These are phyloP conservation scores for Tragelaphus oryx DNA, from an alignment of 2,797 vertebrate genomes.

Conservation along the genomic window DNA sequence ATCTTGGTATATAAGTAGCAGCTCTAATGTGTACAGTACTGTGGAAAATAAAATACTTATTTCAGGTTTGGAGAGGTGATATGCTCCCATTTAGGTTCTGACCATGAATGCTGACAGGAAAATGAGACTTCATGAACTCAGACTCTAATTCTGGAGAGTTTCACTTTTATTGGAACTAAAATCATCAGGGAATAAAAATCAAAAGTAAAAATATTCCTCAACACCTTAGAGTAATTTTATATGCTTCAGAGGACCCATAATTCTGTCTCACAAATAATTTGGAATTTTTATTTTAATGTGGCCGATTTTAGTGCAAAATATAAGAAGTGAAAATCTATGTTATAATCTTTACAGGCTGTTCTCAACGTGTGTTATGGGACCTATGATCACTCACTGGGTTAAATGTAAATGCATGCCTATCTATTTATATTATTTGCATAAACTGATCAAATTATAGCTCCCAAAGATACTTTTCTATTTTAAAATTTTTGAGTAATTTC, in stretches of 20 bases:
- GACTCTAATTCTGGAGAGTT: not conserved
- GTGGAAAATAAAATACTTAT: not conserved
- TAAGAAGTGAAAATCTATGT: not conserved
- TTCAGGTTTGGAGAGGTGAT: not conserved
- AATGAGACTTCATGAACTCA: not conserved
- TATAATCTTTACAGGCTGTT: not conserved
- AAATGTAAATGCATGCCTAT: not conserved
- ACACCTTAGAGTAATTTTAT: not conserved
- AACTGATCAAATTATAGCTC: not conserved
- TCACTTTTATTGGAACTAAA: not conserved
- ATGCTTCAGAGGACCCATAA: not conserved
- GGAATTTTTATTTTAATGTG: not conserved
- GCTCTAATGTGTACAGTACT: too few relatives aligned
- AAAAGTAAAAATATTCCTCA: not conserved
- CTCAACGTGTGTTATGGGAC: not conserved
- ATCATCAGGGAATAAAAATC: not conserved
- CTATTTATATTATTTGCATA: not conserved
- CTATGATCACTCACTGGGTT: not conserved
- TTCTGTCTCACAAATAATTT: not conserved
- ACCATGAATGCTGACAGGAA: not conserved
- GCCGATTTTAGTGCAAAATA: not conserved
- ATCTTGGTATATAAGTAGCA: not conserved
- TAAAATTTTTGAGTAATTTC: not conserved
- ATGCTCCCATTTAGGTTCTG: not conserved
- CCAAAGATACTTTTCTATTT: not conserved